Percentiles rank a stretch among this genome's conserved stretches.
Conservation (phyloP, 2,113 vertebrate species). For the Scalopus aquaticus region DNA sequence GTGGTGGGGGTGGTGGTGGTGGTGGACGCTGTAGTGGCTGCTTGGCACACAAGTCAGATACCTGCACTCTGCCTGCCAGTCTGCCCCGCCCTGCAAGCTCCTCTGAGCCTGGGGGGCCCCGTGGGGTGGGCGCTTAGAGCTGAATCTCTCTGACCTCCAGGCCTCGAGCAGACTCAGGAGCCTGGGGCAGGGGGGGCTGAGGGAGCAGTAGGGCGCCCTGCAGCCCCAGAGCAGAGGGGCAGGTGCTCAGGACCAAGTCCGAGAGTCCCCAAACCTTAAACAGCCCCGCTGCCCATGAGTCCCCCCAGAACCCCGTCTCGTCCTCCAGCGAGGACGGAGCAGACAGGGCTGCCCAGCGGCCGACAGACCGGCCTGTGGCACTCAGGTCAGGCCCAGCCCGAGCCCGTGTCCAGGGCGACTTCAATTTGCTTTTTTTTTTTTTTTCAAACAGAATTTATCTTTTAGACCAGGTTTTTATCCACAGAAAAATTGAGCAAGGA, state of each 20-base stretch:
- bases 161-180: too few relatives aligned
- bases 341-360: background rate
- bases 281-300: rapidly evolving
- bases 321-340: background rate
- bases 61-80: background rate
- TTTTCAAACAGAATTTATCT: background rate
- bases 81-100: background rate
- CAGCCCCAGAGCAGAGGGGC: background rate
- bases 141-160: background rate
- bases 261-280: background rate
- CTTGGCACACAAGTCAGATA: conserved; percentile 37
- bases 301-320: too few relatives aligned
- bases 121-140: background rate
- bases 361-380: background rate
- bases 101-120: background rate
- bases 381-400: background rate
- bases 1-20: background rate
- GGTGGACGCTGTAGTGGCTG: background rate
- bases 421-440: too few relatives aligned
- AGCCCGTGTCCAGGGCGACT: background rate
- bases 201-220: background rate
- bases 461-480: too few relatives aligned
- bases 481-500: too few relatives aligned
- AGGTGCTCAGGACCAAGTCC: background rate
- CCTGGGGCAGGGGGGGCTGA: background rate